Evolutionary conservation across 2,113 vertebrate species (phyloP).

Genomic region (Varanus salvator): DNA sequence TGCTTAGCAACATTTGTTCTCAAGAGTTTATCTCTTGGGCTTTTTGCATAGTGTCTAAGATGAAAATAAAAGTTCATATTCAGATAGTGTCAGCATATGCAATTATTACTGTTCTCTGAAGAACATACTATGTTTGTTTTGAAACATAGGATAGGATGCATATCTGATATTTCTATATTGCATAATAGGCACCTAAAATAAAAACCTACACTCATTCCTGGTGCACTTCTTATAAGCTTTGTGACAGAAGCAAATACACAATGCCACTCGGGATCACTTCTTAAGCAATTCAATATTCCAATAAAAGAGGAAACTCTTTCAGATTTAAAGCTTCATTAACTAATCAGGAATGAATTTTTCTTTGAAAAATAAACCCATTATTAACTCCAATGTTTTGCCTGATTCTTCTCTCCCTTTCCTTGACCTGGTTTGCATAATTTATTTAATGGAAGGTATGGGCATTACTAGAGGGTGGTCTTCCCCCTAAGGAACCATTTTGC

Average conservation of each 20-base stretch:
- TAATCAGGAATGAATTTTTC: constrained; percentile 49
- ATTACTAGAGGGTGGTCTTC: too few relatives aligned
- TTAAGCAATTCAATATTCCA: not conserved
- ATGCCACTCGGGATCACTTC: not conserved
- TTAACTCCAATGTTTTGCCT: constrained; percentile 20
- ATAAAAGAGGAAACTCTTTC: not conserved
- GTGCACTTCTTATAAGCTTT: not conserved
- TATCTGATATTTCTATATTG: accelerated
- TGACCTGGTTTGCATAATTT: not conserved
- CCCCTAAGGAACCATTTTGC: too few relatives aligned
- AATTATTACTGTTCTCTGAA: constrained; percentile 20
- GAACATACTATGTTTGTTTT: constrained; percentile 8
- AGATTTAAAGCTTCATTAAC: not conserved
- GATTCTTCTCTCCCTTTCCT: constrained; percentile 2
- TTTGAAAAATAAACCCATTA: constrained; percentile 39
- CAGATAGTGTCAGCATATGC: not conserved
- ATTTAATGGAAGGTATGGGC: too few relatives aligned
- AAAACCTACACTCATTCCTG: constrained; percentile 45
- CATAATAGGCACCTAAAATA: constrained; percentile 20
- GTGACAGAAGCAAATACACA: constrained; percentile 13
- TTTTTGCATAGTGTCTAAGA: not conserved
- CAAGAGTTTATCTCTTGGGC: not conserved
- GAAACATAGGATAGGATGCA: not conserved
- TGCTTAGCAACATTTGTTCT: too few relatives aligned
- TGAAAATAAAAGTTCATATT: constrained; percentile 14